These are phyloP conservation scores for Cybosia mesomella DNA, from an alignment of 2,888 invertebrate species.

Conservation along the genomic window DNA sequence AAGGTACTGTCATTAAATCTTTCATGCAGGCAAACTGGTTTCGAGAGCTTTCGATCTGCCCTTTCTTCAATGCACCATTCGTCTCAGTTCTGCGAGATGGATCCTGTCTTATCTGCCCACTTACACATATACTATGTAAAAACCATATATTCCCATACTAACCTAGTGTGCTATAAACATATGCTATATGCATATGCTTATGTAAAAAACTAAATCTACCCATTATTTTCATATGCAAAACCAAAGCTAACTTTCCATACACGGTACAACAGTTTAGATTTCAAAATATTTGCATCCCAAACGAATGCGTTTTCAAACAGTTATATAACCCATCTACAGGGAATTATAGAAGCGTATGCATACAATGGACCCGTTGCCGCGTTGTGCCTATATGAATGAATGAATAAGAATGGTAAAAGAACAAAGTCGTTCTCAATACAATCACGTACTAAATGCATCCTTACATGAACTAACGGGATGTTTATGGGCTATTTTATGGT, in stretches of 20 bases:
- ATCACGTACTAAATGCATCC: slow-evolving; percentile 74
- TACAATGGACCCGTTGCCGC: slow-evolving; percentile 61
- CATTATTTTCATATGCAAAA: background rate
- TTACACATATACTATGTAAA: background rate
- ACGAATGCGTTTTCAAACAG: slow-evolving; percentile 70
- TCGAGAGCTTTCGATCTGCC: background rate
- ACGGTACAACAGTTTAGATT: slow-evolving; percentile 40
- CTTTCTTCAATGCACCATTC: too few species aligned
- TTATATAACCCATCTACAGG: slow-evolving; percentile 68
- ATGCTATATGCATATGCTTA: background rate
- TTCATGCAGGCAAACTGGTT: background rate
- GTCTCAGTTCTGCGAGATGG: too few species aligned
- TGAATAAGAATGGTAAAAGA: slow-evolving; percentile 42
- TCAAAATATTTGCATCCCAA: slow-evolving; percentile 53
- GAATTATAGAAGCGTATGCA: slow-evolving; percentile 61
- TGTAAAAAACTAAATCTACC: background rate
- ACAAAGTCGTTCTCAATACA: slow-evolving; percentile 57
- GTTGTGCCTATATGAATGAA: slow-evolving; percentile 58
- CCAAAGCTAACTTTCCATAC: slow-evolving; percentile 34
- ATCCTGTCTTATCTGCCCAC: background rate
- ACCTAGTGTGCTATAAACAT: background rate
- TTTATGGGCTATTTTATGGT: slow-evolving; percentile 57
- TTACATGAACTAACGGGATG: slow-evolving; percentile 73
- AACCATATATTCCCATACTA: too few species aligned
- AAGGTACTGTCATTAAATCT: background rate